These are phyloP conservation scores for Heliconius eleuchia DNA, from an alignment of 1,140 invertebrate genomes.

Conservation along the genomic window DNA sequence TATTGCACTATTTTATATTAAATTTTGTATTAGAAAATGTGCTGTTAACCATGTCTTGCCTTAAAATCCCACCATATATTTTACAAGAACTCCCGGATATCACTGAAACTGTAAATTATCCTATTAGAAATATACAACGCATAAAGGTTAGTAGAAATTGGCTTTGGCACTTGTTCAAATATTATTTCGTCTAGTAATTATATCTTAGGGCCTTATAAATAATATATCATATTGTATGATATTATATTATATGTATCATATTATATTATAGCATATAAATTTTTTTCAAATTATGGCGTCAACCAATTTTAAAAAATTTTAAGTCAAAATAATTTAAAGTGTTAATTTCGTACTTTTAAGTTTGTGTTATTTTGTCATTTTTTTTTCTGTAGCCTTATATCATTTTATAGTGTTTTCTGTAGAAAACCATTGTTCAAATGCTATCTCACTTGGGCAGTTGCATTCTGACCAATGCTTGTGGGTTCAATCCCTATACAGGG, in stretches of 20 bases:
- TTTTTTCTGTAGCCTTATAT: too few relatives aligned
- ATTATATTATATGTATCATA: background rate
- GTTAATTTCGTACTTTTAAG: too few relatives aligned
- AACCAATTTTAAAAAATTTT: too few relatives aligned
- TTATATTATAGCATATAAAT: background rate
- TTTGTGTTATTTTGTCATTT: too few relatives aligned
- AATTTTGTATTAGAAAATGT: conserved; percentile 41
- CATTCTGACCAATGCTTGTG: too few relatives aligned
- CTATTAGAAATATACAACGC: conserved; percentile 71
- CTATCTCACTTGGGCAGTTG: too few relatives aligned
- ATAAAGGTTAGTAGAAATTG: conserved; percentile 72
- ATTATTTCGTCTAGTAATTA: conserved; percentile 33
- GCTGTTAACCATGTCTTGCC: conserved; percentile 54
- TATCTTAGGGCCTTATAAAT: background rate
- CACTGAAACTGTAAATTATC: conserved; percentile 68
- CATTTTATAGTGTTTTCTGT: too few relatives aligned
- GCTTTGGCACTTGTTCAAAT: conserved; percentile 59
- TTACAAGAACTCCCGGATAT: conserved; percentile 73
- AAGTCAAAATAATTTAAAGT: too few relatives aligned
- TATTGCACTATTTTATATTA: conserved; percentile 11
- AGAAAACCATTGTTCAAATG: too few relatives aligned
- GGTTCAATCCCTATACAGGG: too few relatives aligned
- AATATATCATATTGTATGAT: background rate
- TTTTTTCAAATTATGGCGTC: too few relatives aligned
- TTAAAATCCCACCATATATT: conserved; percentile 63